Base-by-base conservation (phyloP, 2,113 vertebrate genomes). In the Catagonus wagneri region DNA sequence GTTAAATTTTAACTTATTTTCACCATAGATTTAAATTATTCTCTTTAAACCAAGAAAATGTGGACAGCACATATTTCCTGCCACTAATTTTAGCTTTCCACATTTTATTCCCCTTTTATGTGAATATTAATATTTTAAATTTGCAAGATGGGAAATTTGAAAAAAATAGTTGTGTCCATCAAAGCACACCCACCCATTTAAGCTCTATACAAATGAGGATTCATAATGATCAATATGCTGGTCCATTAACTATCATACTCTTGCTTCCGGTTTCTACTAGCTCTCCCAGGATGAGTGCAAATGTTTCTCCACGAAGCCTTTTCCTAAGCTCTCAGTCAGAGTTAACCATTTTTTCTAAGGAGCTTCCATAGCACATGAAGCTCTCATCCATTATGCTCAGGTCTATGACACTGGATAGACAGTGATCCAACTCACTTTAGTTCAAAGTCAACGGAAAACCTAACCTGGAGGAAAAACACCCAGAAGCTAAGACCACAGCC, bases 381-480 rank as follows among this genome's bases (percentile, higher is more conserved):
- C 14, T 2, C 1, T 39, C 25, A 15, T n/a, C 44, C 36, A 29
- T 32, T 0, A n/a, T 1, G 29, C 68, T 66, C 23, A 74, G 36
- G n/a, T 83, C 29, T 20, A 80, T 12, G 65, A 27, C 2, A 66
- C 65, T 66, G 66, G 79, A 32, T 15, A 34, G 3, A 66, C 3
- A 32, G 29, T 32, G 6, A 44, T 74, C 63, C 76, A 61, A 87
- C 56, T 94, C 56, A 52, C 23, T 76, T 80, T 4, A 32, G 50
- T 75, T 86, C 76, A 80, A 74, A 79, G 56, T 87, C 87, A 94
- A 44, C 32, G 56, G 74, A 95, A 97, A 56, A 63, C 34, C 68
- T 79, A 68, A 78, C 61, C 9, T 74, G 39, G 92, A 83, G 0
- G 1, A 20, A 68, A 89, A 36, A 44, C 54, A 12, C 68, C 36